Evolutionary conservation across 2,113 vertebrate genomes (phyloP), one percentile per base, ranked within the genome.

Genomic region (Neogobius melanostomus): DNA sequence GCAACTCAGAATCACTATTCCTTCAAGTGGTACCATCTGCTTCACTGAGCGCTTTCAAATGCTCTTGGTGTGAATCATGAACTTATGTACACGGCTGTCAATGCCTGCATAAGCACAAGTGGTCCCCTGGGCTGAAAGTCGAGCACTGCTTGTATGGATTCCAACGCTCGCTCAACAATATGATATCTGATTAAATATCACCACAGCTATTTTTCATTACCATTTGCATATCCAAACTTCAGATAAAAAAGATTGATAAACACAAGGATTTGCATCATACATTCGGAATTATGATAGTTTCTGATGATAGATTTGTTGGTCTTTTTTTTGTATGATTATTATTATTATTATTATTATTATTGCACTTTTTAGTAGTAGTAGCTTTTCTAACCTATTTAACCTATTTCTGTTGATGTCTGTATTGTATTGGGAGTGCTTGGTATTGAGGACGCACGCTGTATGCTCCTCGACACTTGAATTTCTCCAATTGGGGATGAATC

Each of bases 1-100:
- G 21, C 21, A 21, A 21, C 49, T 68, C 72, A 69, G 67, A 64
- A 71, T 80, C 71, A 2, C 60, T 6, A 12, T 69, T 73, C 57
- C 4, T 75, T 81, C 45, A 66, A 76, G 68, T 36, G n/a, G 46
- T 28, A 62, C 70, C 72, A 85, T 81, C 78, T 85, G 78, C 76
- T 79, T 80, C 59, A 68, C 48, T 67, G 54, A 76, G 64, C 64
- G 48, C 72, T 81, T 83, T 67, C 42, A 76, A 62, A 76, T 72
- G 59, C 68, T 70, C 61, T 57, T 72, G 74, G 46, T 68, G 49
- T 50, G 63, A 54, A 74, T 48, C 52, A 69, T 61, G 53, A 66
- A 78, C 66, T 72, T 64, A 54, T 71, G 49, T 36, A 9, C 17
- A 36, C 6, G 56, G 15, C 5, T 54, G 15, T 49, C 16, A 59